Evolutionary conservation across 1,140 invertebrate genomes (phyloP).

Genomic region (Meloidogyne hapla): DNA sequence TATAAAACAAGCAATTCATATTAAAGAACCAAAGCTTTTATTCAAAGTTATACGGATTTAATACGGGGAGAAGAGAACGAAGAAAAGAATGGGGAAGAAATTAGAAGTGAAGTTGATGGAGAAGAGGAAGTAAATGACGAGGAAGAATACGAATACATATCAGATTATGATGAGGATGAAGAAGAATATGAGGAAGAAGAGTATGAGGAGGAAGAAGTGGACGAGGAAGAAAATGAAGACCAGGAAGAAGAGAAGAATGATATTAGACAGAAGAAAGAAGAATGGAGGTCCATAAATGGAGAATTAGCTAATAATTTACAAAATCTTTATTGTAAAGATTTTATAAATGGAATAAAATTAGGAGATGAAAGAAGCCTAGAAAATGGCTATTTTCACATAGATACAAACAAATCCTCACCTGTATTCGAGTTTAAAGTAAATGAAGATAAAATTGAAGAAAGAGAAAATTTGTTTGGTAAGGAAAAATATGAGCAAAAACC

Average conservation of each 20-base stretch:
- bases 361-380: not conserved
- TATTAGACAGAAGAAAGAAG: too few relatives aligned
- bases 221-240: conserved; percentile 34
- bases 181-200: conserved; percentile 27
- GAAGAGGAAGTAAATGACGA: conserved; percentile 8
- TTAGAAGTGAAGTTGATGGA: conserved; percentile 7
- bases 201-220: not conserved
- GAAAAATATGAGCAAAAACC: conserved; percentile 39
- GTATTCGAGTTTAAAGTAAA: not conserved
- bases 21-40: not conserved
- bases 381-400: not conserved
- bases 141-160: conserved; percentile 2
- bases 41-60: not conserved
- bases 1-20: not conserved
- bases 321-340: not conserved
- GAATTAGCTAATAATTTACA: too few relatives aligned
- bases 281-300: too few relatives aligned
- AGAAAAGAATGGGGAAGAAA: conserved; percentile 15
- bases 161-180: conserved; percentile 18
- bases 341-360: not conserved
- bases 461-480: not conserved
- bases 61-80: not conserved
- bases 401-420: not conserved
- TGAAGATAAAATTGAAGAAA: not conserved
- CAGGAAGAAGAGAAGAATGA: not conserved